Percentiles rank a stretch among this genome's conserved stretches.
Conservation (phyloP, 2,888 invertebrate genomes). For the Euspilapteryx auroguttella region DNA sequence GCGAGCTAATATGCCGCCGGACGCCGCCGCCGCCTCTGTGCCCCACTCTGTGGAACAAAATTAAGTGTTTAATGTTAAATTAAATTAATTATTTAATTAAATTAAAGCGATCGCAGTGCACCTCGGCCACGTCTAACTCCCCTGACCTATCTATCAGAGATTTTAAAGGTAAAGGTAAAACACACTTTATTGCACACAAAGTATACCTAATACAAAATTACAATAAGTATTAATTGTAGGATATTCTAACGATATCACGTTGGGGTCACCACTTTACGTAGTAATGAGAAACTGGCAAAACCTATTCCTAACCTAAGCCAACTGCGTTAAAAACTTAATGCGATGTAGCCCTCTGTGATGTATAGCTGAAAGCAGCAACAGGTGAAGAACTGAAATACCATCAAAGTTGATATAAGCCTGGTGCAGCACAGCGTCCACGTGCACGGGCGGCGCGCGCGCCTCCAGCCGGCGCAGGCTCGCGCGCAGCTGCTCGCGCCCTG, state of each 20-base stretch:
- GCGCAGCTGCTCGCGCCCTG: conserved; percentile 19
- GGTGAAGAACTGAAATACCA: conserved; percentile 18
- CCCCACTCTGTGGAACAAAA: conserved; percentile 58
- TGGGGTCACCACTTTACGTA: too few relatives aligned
- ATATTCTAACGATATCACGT: too few relatives aligned
- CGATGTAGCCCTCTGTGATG: background rate
- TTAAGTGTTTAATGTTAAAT: background rate
- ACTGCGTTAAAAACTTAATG: background rate
- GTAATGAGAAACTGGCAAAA: too few relatives aligned
- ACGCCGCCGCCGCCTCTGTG: conserved; percentile 72
- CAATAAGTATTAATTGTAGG: too few relatives aligned
- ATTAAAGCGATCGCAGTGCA: background rate
- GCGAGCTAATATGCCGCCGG: conserved; percentile 58
- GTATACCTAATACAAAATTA: too few relatives aligned
- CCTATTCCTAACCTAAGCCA: too few relatives aligned
- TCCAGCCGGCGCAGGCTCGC: too few relatives aligned
- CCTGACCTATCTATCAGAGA: too few relatives aligned
- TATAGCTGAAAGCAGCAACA: background rate
- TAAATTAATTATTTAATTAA: background rate
- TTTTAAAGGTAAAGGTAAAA: too few relatives aligned
- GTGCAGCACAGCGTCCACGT: conserved; percentile 65
- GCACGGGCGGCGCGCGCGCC: conserved; percentile 62
- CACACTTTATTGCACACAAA: too few relatives aligned
- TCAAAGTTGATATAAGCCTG: conserved; percentile 67
- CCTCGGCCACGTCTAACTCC: background rate